These are phyloP conservation scores for Blastobasis lacticolella DNA, from an alignment of 2,888 invertebrate genomes.

Conservation along the genomic window DNA sequence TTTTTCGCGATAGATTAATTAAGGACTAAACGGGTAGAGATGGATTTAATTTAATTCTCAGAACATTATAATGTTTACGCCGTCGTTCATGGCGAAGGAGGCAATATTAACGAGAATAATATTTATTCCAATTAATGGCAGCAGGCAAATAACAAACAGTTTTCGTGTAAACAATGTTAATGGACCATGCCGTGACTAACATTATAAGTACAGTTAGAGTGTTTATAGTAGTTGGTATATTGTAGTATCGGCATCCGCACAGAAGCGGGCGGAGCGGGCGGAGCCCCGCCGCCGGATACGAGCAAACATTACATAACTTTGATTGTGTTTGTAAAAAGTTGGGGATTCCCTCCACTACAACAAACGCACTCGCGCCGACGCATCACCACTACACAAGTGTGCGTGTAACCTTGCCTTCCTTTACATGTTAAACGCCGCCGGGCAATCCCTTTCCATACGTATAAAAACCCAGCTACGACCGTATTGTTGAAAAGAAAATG, in stretches of 20 bases:
- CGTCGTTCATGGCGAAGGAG: no score
- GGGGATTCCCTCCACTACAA: constrained; percentile 73
- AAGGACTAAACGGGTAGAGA: no score
- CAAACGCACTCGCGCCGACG: constrained; percentile 60
- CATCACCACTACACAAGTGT: constrained; percentile 35
- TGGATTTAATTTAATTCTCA: no score
- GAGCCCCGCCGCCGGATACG: constrained; percentile 52
- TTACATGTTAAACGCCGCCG: constrained; percentile 68
- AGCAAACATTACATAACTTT: constrained; percentile 74
- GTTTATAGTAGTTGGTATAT: no score
- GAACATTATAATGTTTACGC: no score
- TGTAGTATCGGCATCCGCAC: constrained; percentile 59
- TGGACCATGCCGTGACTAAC: constrained; percentile 63
- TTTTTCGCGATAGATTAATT: no score
- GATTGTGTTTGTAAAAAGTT: constrained; percentile 75
- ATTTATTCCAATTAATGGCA: no score
- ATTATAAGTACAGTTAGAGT: constrained; percentile 31
- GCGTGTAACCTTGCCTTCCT: constrained; percentile 72
- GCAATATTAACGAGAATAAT: no score
- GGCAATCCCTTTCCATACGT: constrained; percentile 60
- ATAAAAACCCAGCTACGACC: constrained; percentile 63
- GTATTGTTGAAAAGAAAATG: constrained; percentile 67
- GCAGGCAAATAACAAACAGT: no score
- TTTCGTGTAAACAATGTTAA: constrained; percentile 39
- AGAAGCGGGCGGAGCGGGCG: constrained; percentile 28